phyloP scores from a whole-genome alignment of 2,797 vertebrate species.

The Apodemus agrarius region DNA sequence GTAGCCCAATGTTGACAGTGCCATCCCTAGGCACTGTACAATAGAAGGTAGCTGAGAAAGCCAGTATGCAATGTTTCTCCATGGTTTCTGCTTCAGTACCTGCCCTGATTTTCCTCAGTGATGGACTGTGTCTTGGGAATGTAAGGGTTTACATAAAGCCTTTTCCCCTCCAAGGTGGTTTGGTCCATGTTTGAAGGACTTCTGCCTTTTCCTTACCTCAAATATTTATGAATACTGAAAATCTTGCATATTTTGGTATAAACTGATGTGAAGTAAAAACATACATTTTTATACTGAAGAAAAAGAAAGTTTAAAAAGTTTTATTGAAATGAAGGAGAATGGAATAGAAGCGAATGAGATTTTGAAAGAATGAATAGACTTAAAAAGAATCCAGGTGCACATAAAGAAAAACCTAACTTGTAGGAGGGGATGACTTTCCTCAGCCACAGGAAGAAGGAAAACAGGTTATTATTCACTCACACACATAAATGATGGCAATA shows the following conservation, averaged over 20 bases:
- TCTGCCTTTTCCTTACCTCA: neutral
- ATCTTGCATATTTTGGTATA: neutral
- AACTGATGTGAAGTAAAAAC: neutral
- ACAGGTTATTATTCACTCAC: neutral
- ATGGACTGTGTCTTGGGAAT: neutral
- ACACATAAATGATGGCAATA: neutral
- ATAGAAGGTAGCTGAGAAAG: neutral
- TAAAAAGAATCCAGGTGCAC: neutral
- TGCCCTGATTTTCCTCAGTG: too few relatives aligned
- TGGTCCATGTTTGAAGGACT: neutral
- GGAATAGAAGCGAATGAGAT: neutral
- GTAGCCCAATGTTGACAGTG: too few relatives aligned
- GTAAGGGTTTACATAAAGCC: neutral
- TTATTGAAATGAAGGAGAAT: neutral
- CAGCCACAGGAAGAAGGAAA: neutral
- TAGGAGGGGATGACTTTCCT: neutral
- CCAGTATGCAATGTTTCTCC: too few relatives aligned
- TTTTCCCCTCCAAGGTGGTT: neutral
- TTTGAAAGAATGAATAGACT: neutral
- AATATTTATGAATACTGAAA: neutral
- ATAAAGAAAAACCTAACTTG: neutral
- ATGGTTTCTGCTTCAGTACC: neutral
- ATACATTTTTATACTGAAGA: neutral
- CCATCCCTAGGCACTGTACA: too few relatives aligned
- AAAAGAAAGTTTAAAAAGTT: neutral